phyloP scores from a whole-genome alignment of 2,888 invertebrate genomes.

The Andrena minutula region DNA sequence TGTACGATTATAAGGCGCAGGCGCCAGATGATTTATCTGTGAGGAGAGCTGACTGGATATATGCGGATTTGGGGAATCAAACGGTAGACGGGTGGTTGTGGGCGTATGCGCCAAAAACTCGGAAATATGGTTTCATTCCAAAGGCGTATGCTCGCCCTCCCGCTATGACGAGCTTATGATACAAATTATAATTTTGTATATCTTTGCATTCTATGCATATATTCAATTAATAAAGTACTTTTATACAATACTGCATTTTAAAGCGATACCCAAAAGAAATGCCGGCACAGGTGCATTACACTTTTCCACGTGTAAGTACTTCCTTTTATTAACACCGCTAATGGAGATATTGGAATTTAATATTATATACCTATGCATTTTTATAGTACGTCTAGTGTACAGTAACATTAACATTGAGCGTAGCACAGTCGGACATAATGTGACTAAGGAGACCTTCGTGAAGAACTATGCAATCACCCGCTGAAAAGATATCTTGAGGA shows the following conservation, averaged over 20 bases:
- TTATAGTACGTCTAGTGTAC: conserved; percentile 73
- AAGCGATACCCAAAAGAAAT: conserved; percentile 15
- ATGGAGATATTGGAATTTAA: conserved; percentile 29
- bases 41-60: conserved; percentile 97
- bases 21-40: conserved; percentile 97
- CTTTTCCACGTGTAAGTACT: conserved; percentile 40
- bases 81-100: conserved; percentile 98
- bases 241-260: conserved; percentile 49
- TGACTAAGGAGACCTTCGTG: conserved; percentile 80
- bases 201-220: conserved; percentile 75
- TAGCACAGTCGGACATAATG: conserved; percentile 77
- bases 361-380: conserved; percentile 55
- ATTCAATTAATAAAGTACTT: conserved; percentile 73
- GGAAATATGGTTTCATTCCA: conserved; percentile 97
- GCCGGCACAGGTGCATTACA: conserved; percentile 10
- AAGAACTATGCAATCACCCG: conserved; percentile 81
- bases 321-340: conserved; percentile 25
- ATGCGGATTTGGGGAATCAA: conserved; percentile 96
- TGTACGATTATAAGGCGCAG: conserved; percentile 98
- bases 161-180: conserved; percentile 94
- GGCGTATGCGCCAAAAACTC: conserved; percentile 97
- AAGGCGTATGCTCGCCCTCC: conserved; percentile 97
- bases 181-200: conserved; percentile 66
- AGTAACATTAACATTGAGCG: conserved; percentile 79
- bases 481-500: conserved; percentile 78